These are phyloP conservation scores for Rhopalosiphum maidis DNA, from an alignment of 1,140 invertebrate genomes.

Conservation along the genomic window DNA sequence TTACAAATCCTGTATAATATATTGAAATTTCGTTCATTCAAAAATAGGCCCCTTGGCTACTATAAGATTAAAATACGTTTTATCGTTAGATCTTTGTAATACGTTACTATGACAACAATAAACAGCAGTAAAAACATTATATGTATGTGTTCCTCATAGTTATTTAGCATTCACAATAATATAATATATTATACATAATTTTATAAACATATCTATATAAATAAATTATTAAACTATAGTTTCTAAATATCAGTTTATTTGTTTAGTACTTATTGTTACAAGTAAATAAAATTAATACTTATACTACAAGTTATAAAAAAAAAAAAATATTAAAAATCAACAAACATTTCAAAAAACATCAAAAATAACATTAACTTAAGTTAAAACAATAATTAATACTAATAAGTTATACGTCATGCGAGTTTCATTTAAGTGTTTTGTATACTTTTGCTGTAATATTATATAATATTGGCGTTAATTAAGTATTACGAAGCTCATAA, in stretches of 20 bases:
- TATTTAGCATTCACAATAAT: not conserved
- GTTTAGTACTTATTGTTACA: not conserved
- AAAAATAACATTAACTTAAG: constrained; percentile 12
- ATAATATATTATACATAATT: not conserved
- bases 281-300: constrained; percentile 13
- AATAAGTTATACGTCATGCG: not conserved
- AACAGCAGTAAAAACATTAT: not conserved
- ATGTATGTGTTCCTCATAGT: not conserved
- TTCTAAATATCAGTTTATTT: not conserved
- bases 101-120: not conserved
- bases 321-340: not conserved
- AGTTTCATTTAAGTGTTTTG: not conserved
- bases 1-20: not conserved
- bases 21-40: not conserved
- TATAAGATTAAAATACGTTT: not conserved
- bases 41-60: not conserved
- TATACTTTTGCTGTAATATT: not conserved
- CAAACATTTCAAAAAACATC: not conserved
- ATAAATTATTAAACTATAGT: not conserved
- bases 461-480: not conserved
- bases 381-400: constrained; percentile 13
- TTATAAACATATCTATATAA: too few species aligned
- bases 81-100: not conserved
- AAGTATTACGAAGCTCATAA: constrained; percentile 43
- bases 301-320: not conserved